Evolutionary conservation across 2,113 vertebrate species (phyloP), one percentile per base, ranked within the genome.

Genomic region (Hyaena hyaena): DNA sequence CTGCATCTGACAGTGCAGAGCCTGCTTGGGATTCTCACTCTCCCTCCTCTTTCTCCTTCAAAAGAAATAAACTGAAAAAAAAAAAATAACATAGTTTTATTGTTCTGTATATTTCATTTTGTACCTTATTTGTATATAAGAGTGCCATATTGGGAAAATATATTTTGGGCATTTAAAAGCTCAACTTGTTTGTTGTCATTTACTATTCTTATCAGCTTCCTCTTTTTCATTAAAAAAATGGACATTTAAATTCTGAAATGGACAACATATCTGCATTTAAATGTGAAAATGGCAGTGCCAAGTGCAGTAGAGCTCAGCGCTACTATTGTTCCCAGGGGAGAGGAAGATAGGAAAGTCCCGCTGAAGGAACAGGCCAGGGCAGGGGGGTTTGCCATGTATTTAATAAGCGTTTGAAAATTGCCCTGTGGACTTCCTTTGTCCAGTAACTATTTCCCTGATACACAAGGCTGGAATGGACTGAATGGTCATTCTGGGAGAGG

Each of bases 151-250:
- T 68, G 28, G 82, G 77, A 69, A 88, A 76, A 17, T 68, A 1
- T 15, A 65, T 63, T 91, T 90, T n/a, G 35, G 85, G 58, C 26
- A 71, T 55, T 93, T 76, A 76, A 87, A 95, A 88, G 43, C 68
- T 48, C 10, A 88, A 23, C 28, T 23, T 53, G 63, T 50, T 89
- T 74, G 45, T 94, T 80, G 3, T 71, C 17, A 58, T 63, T 92
- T 76, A 63, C 45, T 48, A 58, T 31, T 31, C 26, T 50, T 65
- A 23, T 33, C 48, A 35, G 35, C 23, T 79, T 90, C 21, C 45
- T 84, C 35, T 89, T 82, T n/a, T 39, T 48, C 58, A 26, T 86
- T 81, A 90, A 58, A 73, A 63, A 63, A 71, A 55, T 12, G 61
- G 68, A 50, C n/a, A 65, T 39, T 90, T 80, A 26, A 86, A n/a